Conservation (phyloP, 1,140 invertebrate species). For the Lepidurus arcticus region DNA sequence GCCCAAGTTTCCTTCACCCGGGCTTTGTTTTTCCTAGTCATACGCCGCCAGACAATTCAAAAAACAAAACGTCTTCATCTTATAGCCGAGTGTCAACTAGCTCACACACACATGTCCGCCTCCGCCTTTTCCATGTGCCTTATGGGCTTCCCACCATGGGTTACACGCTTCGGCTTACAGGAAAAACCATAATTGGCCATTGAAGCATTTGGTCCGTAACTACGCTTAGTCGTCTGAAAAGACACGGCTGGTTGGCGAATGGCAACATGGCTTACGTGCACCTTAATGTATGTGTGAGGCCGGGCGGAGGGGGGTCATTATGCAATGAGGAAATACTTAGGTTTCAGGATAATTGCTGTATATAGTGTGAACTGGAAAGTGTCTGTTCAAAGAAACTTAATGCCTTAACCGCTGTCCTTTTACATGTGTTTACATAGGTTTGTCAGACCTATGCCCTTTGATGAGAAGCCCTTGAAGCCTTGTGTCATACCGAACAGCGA, state of each 20-base stretch:
- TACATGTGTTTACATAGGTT: conserved; percentile 1
- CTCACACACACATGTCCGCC: background rate
- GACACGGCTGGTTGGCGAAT: background rate
- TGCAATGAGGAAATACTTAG: background rate
- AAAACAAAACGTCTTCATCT: conserved; percentile 3
- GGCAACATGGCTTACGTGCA: background rate
- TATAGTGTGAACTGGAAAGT: background rate
- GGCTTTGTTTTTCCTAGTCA: background rate
- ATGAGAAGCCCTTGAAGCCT: background rate
- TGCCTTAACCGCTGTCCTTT: background rate
- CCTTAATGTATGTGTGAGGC: background rate
- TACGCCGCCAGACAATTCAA: background rate
- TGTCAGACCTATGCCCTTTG: background rate
- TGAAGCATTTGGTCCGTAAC: background rate
- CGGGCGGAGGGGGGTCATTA: background rate
- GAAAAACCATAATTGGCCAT: background rate
- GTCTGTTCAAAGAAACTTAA: background rate
- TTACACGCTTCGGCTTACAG: background rate
- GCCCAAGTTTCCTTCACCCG: background rate
- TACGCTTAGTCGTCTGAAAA: background rate
- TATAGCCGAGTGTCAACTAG: background rate
- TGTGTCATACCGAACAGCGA: no score
- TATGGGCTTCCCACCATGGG: conserved; percentile 1
- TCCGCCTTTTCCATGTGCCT: background rate
- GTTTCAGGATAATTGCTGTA: background rate